Percentiles rank a stretch among this genome's conserved stretches.
phyloP scores from a whole-genome alignment of 2,113 vertebrate species.

The Microtus oregoni region DNA sequence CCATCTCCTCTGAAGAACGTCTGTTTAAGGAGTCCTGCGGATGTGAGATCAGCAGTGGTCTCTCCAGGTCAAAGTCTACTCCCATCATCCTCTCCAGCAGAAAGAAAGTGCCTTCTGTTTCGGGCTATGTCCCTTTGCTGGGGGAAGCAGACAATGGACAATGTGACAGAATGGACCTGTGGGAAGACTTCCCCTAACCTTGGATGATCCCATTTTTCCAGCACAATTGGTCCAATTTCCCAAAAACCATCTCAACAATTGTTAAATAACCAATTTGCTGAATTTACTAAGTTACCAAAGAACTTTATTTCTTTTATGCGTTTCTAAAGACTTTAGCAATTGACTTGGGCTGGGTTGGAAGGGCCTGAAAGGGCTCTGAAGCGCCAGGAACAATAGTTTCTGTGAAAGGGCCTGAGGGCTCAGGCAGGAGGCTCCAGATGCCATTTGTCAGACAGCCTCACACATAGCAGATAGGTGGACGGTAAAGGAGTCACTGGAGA shows the following conservation, averaged over 20 bases:
- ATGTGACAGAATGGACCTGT: background rate
- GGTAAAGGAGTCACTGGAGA: background rate
- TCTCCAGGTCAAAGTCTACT: background rate
- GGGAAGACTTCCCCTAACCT: slow-evolving; percentile 17
- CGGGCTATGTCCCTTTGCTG: background rate
- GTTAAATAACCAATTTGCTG: slow-evolving; percentile 56
- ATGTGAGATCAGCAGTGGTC: background rate
- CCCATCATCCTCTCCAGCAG: background rate
- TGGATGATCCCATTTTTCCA: slow-evolving; percentile 18
- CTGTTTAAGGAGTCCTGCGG: background rate
- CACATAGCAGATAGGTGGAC: too few relatives aligned
- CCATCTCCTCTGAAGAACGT: background rate
- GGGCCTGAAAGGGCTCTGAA: slow-evolving; percentile 5
- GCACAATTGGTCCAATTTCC: slow-evolving; percentile 37
- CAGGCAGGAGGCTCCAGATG: rapidly evolving
- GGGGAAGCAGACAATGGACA: background rate
- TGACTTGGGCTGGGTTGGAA: slow-evolving; percentile 7
- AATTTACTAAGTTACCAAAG: slow-evolving; percentile 64
- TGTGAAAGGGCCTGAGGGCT: background rate
- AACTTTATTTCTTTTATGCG: slow-evolving; percentile 47
- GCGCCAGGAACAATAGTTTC: background rate
- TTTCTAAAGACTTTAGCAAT: slow-evolving; percentile 60
- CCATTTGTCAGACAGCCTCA: background rate
- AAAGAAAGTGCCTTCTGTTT: background rate
- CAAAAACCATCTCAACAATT: slow-evolving; percentile 34